Evolutionary conservation across 2,797 vertebrate species (phyloP).

Genomic region (Meriones psammophilus): DNA sequence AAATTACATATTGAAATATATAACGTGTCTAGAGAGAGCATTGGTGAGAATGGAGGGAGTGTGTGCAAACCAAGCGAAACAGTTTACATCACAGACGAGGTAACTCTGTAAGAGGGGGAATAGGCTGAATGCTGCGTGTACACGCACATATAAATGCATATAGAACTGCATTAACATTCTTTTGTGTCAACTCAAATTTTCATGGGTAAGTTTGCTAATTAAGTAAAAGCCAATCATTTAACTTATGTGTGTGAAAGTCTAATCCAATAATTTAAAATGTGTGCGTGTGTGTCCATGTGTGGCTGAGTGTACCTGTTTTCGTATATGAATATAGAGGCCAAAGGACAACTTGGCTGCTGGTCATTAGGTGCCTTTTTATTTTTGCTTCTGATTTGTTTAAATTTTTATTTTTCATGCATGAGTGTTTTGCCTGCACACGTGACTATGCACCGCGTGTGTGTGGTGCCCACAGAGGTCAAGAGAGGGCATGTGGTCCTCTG

Average conservation of each 20-base stretch:
- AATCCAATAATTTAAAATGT: not conserved
- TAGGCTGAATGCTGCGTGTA: no score
- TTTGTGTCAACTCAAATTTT: slow-evolving; percentile 84
- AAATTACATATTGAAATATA: slow-evolving; percentile 69
- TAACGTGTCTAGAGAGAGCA: slow-evolving; percentile 59
- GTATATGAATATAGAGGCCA: not conserved
- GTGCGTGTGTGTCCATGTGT: not conserved
- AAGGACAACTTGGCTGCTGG: not conserved
- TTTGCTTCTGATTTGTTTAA: not conserved
- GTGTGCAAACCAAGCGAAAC: slow-evolving; percentile 66
- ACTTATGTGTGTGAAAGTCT: slow-evolving; percentile 35
- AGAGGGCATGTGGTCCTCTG: not conserved
- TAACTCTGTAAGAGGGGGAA: slow-evolving; percentile 75
- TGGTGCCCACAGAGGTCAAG: not conserved
- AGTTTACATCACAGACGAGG: slow-evolving; percentile 75
- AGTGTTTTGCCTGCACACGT: not conserved
- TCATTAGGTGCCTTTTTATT: not conserved
- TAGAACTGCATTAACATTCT: slow-evolving; percentile 60
- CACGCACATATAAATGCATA: slow-evolving; percentile 55
- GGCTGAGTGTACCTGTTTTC: not conserved
- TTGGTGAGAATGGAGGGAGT: slow-evolving; percentile 11
- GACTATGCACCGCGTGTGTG: not conserved
- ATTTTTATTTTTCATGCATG: not conserved
- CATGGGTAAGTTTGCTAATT: slow-evolving; percentile 79
- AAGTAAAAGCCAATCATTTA: slow-evolving; percentile 82